Base-by-base conservation (phyloP, 2,797 vertebrate genomes). In the Aeoliscus strigatus region DNA sequence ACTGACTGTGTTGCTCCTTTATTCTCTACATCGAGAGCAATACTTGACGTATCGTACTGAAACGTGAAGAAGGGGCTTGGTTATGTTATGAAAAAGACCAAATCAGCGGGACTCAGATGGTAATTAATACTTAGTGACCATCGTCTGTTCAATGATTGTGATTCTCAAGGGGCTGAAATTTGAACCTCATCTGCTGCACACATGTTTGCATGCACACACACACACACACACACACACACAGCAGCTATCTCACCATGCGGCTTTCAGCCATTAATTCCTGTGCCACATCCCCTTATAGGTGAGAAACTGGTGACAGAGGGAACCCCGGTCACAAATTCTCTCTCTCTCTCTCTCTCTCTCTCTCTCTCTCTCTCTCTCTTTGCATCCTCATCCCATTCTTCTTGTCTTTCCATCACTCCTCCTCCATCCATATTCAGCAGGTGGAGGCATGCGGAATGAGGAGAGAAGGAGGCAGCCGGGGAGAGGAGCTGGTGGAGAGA, bases 381-480 rank as follows among this genome's bases (percentile, higher is more conserved):
- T 15, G 41, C 46, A 36, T 32, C 44, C 8, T 38, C 42, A 18
- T 39, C 32, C 1, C 44, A 45, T n/a, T 26, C 60, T 53, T 55
- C 50, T 58, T 42, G 39, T 58, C 57, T 43, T 35, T 49, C 51
- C 40, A 27, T 41, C 58, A 42, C 57, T 53, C 45, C 41, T 43
- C 59, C 50, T 42, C 77, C 81, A 80, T 87, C 82, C 77, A 88
- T 85, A 89, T 90, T 86, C 87, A 90, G 74, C 55, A 84, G 70
- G 87, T 80, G 53, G 69, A 76, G 73, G 62, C 75, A 63, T 81
- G 66, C 70, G 80, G 75, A 66, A 77, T 70, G 53, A 68, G 57
- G 80, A 82, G 14, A 30, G 50, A 18, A 50, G 51, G 14, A 40
- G 37, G 31, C 25, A 31, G 51, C 49, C n/a, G 58, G 44, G 58